These are phyloP conservation scores for Aricia artaxerxes DNA, from an alignment of 2,888 invertebrate species.

Conservation along the genomic window DNA sequence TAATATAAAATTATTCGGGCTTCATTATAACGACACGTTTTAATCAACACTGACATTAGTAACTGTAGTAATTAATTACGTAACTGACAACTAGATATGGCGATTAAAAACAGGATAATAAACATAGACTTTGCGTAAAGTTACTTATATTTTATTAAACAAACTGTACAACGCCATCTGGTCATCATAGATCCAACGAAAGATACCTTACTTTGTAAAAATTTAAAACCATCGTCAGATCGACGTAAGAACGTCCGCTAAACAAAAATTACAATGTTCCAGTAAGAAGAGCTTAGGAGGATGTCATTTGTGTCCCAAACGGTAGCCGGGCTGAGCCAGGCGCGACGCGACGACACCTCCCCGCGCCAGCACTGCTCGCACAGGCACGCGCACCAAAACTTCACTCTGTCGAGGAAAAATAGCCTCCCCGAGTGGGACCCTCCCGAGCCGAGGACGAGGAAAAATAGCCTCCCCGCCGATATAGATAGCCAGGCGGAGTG, in stretches of 20 bases:
- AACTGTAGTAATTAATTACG: not conserved
- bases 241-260: not conserved
- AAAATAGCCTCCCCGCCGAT: conserved; percentile 74
- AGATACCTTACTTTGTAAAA: not conserved
- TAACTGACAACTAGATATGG: not conserved
- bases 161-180: not conserved
- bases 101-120: not conserved
- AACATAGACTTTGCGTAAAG: not conserved
- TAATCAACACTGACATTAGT: not conserved
- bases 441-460: conserved; percentile 66
- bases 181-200: not conserved
- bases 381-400: conserved; percentile 68
- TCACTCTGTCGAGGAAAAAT: conserved; percentile 71
- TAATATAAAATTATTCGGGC: not conserved
- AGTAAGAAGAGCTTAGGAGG: conserved; percentile 42
- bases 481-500: conserved; percentile 62
- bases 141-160: not conserved
- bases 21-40: not conserved
- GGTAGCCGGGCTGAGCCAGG: conserved; percentile 75
- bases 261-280: conserved; percentile 34
- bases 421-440: conserved; percentile 77
- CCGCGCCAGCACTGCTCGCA: conserved; percentile 75
- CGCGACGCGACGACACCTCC: conserved; percentile 66
- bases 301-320: conserved; percentile 82
- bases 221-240: not conserved